These are phyloP conservation scores for Danio choprae DNA, from an alignment of 2,797 vertebrate species.

Conservation along the genomic window DNA sequence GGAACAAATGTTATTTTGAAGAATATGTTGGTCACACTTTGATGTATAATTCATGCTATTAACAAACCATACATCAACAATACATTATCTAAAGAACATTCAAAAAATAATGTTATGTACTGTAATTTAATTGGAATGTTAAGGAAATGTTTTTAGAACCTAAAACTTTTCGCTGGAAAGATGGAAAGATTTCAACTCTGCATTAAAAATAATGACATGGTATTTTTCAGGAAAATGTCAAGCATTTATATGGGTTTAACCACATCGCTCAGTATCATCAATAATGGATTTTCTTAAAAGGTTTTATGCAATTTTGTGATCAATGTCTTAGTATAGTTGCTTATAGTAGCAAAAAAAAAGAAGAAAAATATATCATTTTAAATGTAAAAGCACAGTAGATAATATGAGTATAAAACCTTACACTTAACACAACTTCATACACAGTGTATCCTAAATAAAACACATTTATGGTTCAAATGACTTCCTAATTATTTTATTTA, in stretches of 20 bases:
- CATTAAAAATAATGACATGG: conserved; percentile 28
- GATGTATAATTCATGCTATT: too few relatives aligned
- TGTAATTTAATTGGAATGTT: too few relatives aligned
- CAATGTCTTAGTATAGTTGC: conserved; percentile 43
- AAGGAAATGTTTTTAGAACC: too few relatives aligned
- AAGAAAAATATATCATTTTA: neutral
- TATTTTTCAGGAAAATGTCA: conserved; percentile 24
- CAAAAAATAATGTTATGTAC: too few relatives aligned
- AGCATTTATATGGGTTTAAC: conserved; percentile 40
- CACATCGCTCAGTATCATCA: conserved; percentile 36
- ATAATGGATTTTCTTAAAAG: conserved; percentile 52
- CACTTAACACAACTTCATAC: too few relatives aligned
- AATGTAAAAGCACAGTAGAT: neutral
- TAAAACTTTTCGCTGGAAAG: too few relatives aligned
- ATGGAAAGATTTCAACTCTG: conserved; percentile 35
- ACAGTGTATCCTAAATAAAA: neutral
- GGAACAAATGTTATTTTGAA: too few relatives aligned
- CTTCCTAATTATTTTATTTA: too few relatives aligned
- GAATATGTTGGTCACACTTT: too few relatives aligned
- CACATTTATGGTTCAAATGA: neutral
- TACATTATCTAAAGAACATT: too few relatives aligned
- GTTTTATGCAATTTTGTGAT: conserved; percentile 39
- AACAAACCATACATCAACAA: too few relatives aligned
- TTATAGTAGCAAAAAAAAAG: conserved; percentile 30
- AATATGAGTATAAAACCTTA: neutral